Base-by-base conservation (phyloP, 1,140 invertebrate species). In the Drosophila nigrodunni region DNA sequence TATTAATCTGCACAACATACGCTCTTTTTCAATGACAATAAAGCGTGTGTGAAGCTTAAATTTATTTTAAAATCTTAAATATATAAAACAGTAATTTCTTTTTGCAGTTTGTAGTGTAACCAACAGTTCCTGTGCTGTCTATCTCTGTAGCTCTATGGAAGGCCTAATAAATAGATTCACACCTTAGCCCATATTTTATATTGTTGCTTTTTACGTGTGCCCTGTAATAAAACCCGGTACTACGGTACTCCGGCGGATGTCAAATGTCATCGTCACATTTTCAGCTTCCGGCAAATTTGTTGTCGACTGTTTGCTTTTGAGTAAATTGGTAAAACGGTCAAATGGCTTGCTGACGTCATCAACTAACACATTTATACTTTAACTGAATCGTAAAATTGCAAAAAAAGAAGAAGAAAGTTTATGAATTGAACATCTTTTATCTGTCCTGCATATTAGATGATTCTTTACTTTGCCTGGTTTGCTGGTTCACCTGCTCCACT, bases 181-280 rank as follows among this genome's bases (percentile, higher is more conserved):
- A 35, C 50, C 30, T 30, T 30, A 30, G 25, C 25, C 25, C 25
- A 30, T 30, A 30, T 30, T 30, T 30, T 30, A 30, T 50, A 50
- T 10, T 57, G 54, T 41, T 10, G 8, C 54, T 54, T 54, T 52
- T 52, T 30, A 25, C 34, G n/a, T 13, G 50, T 18, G 13, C n/a
- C 15, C n/a, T 54, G 37, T 43, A 57, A 43, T 57, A 57, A 57
- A 43, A 57, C 21, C 35, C 10, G 37, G 25, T 35, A 55, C 15
- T 49, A 49, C 34, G 54, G 35, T 39, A 57, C 11, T n/a, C 15
- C 7, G 9, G 54, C 15, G 52, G 39, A 46, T 41, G 61, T 72
- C 61, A 55, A 66, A 65, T 58, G 52, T 72, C 69, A 50, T 39
- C 15, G 69, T 72, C 52, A 34, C 60, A 39, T 65, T 72, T 57